Evolutionary conservation across 2,888 invertebrate genomes (phyloP), one percentile per base, ranked within the genome.

Genomic region (Ochropleura plecta): DNA sequence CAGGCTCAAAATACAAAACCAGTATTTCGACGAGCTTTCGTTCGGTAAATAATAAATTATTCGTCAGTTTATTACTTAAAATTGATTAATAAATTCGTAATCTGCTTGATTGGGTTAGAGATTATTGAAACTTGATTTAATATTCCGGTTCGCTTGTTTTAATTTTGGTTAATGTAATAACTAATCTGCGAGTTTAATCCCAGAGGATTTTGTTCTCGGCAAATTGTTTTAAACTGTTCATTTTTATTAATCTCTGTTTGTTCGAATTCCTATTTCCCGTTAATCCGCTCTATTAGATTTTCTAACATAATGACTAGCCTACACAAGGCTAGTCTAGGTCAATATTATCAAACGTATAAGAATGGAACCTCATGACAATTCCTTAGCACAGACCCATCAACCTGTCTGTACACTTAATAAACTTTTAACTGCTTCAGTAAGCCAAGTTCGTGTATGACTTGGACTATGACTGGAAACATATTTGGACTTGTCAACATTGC

Each of bases 91-190:
- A 40, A 51, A 75, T 42, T 62, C 49, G 2, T 65, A 30, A 69
- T 30, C 46, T 55, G 10, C 20, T 20, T 30, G 16, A 69, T 60
- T 69, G 53, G 76, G 55, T 81, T 62, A 57, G 14, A 48, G 53
- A 70, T 62, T 62, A 70, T 16, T 44, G 10, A 46, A 60, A 49
- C 40, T 60, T 74, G 18, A 44, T 55, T n/a, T 42, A 42, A 16
- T 79, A n/a, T 64, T 64, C 30, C 44, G 20, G 64, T 49, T 57
- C 7, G 12, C 18, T 68, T 44, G 42, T 49, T 66, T 20, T 62
- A n/a, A 49, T 67, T 63, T 46, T 9, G 12, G 20, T 40, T 55
- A 55, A 80, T 18, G 46, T 57, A 30, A 51, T 66, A 62, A 70
- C 12, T 7, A 40, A 63, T 51, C n/a, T 44, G 18, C 5, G 53